Conservation (phyloP, 2,797 vertebrate species). For the Cephalopachus bancanus region DNA sequence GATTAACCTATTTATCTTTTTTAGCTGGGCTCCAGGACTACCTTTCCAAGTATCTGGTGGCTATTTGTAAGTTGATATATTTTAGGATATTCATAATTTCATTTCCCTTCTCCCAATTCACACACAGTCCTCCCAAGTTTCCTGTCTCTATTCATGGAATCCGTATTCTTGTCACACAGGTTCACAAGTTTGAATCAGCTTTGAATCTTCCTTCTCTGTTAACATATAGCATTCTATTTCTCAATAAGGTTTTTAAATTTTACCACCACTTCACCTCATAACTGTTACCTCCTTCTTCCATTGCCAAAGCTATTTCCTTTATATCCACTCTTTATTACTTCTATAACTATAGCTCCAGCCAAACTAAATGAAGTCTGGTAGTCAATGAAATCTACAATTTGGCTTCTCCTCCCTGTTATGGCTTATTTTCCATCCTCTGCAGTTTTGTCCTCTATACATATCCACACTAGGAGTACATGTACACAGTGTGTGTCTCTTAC, state of each 20-base stretch:
- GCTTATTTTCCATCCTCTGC: background rate
- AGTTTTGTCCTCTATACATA: background rate
- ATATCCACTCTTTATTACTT: background rate
- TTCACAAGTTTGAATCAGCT: background rate
- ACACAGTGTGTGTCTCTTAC: accelerated
- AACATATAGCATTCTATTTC: background rate
- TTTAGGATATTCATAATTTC: background rate
- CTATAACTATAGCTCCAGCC: background rate
- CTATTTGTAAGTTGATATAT: background rate
- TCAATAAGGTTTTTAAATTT: background rate
- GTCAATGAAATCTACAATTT: background rate
- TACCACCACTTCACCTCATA: background rate
- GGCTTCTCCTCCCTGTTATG: background rate
- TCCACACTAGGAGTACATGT: background rate
- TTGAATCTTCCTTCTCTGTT: background rate
- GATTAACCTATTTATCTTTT: background rate
- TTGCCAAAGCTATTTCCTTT: background rate
- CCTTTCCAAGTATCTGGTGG: background rate
- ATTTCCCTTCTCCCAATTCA: background rate
- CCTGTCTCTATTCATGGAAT: background rate
- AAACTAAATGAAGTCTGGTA: background rate
- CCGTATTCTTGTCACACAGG: background rate
- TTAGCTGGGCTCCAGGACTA: background rate
- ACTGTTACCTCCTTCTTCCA: background rate
- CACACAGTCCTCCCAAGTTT: background rate